These are phyloP conservation scores for Zhuqinia jingwanae DNA, from an alignment of 2,888 invertebrate species.

Conservation along the genomic window DNA sequence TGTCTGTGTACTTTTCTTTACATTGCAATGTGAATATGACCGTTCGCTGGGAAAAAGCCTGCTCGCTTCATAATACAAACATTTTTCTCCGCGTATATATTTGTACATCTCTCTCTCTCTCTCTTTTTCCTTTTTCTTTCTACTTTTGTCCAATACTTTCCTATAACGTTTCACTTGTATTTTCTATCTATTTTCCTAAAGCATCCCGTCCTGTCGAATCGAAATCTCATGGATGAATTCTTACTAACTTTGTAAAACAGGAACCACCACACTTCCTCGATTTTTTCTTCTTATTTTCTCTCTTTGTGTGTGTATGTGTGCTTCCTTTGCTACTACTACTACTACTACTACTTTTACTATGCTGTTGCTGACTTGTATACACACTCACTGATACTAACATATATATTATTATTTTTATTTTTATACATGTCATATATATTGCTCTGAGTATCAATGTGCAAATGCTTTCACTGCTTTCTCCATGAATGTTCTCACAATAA, in stretches of 20 bases:
- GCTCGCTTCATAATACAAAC: not conserved
- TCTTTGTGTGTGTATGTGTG: not conserved
- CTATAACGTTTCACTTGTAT: conserved; percentile 61
- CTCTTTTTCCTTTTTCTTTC: conserved; percentile 20
- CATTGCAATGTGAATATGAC: not conserved
- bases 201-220: conserved; percentile 67
- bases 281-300: conserved; percentile 34
- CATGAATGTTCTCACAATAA: conserved; percentile 53
- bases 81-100: too few relatives aligned
- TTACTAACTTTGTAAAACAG: conserved; percentile 61
- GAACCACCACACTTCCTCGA: conserved; percentile 27
- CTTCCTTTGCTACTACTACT: conserved; percentile 18
- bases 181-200: conserved; percentile 63
- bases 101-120: too few relatives aligned
- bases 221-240: conserved; percentile 69
- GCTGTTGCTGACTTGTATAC: too few relatives aligned
- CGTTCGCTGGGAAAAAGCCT: too few relatives aligned
- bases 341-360: conserved; percentile 1
- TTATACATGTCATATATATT: not conserved
- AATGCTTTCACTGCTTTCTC: conserved; percentile 46
- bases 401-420: too few relatives aligned
- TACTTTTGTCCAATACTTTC: conserved; percentile 58
- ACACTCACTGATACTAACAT: too few relatives aligned
- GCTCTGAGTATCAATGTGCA: conserved; percentile 40
- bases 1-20: not conserved